Percentiles rank a stretch among this genome's conserved stretches.
Conservation (phyloP, 1,140 invertebrate species). For the Trachymyrmex septentrionalis region DNA sequence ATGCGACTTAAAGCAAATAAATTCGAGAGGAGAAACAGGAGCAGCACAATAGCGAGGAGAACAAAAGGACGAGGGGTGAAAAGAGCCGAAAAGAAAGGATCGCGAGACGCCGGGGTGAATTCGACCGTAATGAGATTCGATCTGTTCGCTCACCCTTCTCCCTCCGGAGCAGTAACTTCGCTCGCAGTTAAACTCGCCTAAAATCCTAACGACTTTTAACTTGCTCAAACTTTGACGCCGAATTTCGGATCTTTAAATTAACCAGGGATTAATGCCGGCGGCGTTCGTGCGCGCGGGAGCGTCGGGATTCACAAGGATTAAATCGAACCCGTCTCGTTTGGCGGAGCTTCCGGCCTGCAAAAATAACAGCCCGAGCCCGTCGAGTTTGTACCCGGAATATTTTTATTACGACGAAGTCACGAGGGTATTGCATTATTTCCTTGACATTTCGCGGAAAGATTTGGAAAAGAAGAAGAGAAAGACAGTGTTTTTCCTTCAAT, state of each 20-base stretch:
- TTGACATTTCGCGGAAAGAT: background rate
- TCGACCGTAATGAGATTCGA: slow-evolving; percentile 62
- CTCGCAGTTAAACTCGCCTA: slow-evolving; percentile 45
- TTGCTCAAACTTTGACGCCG: slow-evolving; percentile 54
- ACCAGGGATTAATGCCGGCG: slow-evolving; percentile 64
- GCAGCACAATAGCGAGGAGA: background rate
- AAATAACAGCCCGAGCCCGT: slow-evolving; percentile 29
- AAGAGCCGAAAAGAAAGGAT: slow-evolving; percentile 4
- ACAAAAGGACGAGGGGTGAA: background rate
- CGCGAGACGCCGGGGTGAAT: slow-evolving; percentile 40
- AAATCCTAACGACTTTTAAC: slow-evolving; percentile 65
- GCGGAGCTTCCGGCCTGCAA: slow-evolving; percentile 4
- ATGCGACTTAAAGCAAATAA: slow-evolving; percentile 34
- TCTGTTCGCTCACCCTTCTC: slow-evolving; percentile 44
- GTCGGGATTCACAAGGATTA: slow-evolving; percentile 38
- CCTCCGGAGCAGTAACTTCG: slow-evolving; percentile 22
- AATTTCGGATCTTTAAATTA: slow-evolving; percentile 69
- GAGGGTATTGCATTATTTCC: slow-evolving; percentile 6
- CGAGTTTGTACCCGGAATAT: slow-evolving; percentile 9
- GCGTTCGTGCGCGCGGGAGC: background rate
- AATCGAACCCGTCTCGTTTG: slow-evolving; percentile 48
- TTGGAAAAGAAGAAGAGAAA: background rate
- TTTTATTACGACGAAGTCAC: slow-evolving; percentile 23
- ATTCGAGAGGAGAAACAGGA: slow-evolving; percentile 2
- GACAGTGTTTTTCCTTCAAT: background rate